Evolutionary conservation across 1,140 invertebrate species (phyloP), one percentile per base, ranked within the genome.

Genomic region (Hesperophylax magnus): DNA sequence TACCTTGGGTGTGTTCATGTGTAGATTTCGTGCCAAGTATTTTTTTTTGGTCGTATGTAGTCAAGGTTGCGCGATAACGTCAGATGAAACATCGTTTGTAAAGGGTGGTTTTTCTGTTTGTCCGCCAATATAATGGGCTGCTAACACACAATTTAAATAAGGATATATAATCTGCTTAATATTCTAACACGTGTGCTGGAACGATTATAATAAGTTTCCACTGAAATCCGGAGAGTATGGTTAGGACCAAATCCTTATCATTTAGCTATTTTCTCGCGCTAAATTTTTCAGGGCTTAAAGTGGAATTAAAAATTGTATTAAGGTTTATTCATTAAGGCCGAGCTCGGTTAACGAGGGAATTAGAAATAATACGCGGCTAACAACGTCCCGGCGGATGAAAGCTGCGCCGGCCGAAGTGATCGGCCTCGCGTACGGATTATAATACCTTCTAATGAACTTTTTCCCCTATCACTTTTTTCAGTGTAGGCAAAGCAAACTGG

Each of bases 361-460:
- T 71, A 20, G 34, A 53, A 53, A 71, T 71, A 71, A 71, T 52
- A 11, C 67, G 34, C 47, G 22, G 67, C 67, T 71, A 71, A 71
- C 67, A 71, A 24, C 39, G 34, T 71, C 9, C 67, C 34, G 39
- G 9, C 67, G 67, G 67, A 71, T 71, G 67, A 71, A 24, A 71
- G 27, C 67, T 47, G 34, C 61, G 18, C 67, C 22, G 39, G 17
- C n/a, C 67, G 67, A 39, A 71, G 39, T 52, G 67, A 71, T 71
- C 67, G 67, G 34, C 17, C 39, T 39, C 67, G 67, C 22, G 39
- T 53, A 71, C 17, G 67, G 67, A 71, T 71, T 71, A 71, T 53
- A 71, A 52, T 71, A 71, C 39, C 39, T 47, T 9, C 67, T 71
- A 71, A 71, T 71, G 67, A 71, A 71, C 34, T 71, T 71, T 71